Evolutionary conservation across 2,888 invertebrate genomes (phyloP).

Genomic region (Diarsia rubi): DNA sequence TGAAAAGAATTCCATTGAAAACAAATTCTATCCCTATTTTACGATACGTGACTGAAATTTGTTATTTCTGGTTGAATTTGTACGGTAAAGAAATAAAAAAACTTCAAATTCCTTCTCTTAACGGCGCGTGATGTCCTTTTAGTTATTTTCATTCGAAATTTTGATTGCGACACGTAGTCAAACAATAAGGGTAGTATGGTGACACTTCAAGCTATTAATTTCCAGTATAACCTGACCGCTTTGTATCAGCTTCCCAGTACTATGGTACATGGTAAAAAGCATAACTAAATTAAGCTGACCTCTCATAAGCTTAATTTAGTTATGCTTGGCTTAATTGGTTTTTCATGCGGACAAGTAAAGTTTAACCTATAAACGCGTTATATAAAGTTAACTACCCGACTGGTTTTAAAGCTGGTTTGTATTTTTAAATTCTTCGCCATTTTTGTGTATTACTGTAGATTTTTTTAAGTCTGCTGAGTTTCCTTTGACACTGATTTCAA

Average conservation of each 20-base stretch:
- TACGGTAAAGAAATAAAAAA: neutral
- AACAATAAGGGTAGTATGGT: neutral
- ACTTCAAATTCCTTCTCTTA: neutral
- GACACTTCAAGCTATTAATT: too few species aligned
- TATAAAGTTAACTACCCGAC: neutral
- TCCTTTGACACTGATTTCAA: constrained; percentile 22
- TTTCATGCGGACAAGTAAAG: neutral
- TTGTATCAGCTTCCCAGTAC: too few species aligned
- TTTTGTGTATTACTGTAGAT: neutral
- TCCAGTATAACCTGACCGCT: too few species aligned
- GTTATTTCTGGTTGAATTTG: constrained; percentile 22
- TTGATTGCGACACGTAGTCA: neutral
- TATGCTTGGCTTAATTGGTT: too few species aligned
- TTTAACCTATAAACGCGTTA: neutral
- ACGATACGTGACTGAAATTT: constrained; percentile 45
- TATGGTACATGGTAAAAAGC: too few species aligned
- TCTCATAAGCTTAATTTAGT: too few species aligned
- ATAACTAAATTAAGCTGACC: too few species aligned
- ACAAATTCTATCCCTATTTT: constrained; percentile 58
- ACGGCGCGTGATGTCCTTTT: neutral
- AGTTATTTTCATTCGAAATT: neutral
- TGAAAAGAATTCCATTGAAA: constrained; percentile 23
- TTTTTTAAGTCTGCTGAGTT: neutral
- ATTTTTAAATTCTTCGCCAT: neutral
- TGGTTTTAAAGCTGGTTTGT: neutral